Base-by-base conservation (phyloP, 2,888 invertebrate genomes). In the Latrodectus elegans region DNA sequence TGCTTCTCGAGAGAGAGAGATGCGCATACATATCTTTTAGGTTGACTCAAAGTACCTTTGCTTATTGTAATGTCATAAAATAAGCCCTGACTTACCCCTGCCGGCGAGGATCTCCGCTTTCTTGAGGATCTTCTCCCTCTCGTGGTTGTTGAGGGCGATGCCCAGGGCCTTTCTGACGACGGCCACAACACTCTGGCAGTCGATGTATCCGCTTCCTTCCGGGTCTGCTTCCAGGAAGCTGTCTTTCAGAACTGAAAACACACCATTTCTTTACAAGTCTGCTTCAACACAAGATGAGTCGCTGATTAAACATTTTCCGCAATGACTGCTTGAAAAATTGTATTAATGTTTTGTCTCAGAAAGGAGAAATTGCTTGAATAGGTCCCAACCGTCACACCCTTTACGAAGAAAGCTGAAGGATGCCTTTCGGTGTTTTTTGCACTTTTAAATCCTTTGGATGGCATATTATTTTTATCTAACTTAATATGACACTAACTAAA, bases 191-290 rank as follows among this genome's bases (percentile, higher is more conserved):
- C 51, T 83, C 51, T 84, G 77, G 60, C 85, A 88, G 74, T 89
- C 89, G 52, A 89, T 84, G 73, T 75, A 85, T 15, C 89, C 89
- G 52, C 83, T 75, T 55, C 89, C 89, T 71, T 88, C 88, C 38
- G 85, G 52, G 55, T 88, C 88, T 6, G 88, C 89, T 60, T 85
- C 86, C 77, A 86, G 26, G 76, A 88, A 89, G 15, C 88, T 87
- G 64, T 88, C 84, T 22, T 81, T 85, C 26, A 88, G 70, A 67
- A 85, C 89, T 90, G 77, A 4, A 82, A 88, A 68, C 51, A 75
- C 17, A 74, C 3, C 22, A 22, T 38, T 38, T 38, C 38, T 38
- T 38, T 38, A 38, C 38, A 38, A 38, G 38, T 38, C 38, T 38
- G 38, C 38, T 38, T 6, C 38, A 38, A 73, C 10, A 53, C n/a